Conservation (phyloP, 2,888 invertebrate species). For the Glyphotaelius pellucidus region DNA sequence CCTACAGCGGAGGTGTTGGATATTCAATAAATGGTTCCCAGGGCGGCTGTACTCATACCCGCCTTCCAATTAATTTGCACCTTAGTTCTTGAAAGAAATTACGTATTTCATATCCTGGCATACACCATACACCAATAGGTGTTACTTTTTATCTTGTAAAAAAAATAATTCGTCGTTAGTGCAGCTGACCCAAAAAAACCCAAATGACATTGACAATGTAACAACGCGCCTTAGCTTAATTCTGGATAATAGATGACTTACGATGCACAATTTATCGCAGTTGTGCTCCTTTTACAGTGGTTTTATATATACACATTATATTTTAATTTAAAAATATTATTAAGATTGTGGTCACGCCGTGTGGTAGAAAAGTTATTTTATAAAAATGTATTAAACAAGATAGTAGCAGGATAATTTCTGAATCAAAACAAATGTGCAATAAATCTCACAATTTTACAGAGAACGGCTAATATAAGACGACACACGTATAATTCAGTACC, state of each 20-base stretch:
- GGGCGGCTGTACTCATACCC: too few species aligned
- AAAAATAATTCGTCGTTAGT: not conserved
- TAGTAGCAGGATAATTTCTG: not conserved
- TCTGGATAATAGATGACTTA: too few species aligned
- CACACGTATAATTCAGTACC: not conserved
- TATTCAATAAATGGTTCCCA: too few species aligned
- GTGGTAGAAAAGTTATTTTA: not conserved
- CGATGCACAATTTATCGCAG: not conserved
- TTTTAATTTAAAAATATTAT: not conserved
- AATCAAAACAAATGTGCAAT: not conserved
- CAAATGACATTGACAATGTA: not conserved
- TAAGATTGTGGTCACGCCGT: not conserved
- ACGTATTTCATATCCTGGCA: too few species aligned
- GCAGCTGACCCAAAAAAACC: not conserved
- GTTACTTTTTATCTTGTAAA: not conserved
- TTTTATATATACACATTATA: not conserved
- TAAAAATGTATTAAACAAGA: not conserved
- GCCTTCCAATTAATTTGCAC: too few species aligned
- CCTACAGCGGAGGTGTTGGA: too few species aligned
- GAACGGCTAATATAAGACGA: not conserved
- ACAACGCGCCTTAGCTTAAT: not conserved
- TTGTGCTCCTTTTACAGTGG: not conserved
- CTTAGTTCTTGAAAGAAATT: too few species aligned
- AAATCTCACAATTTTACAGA: not conserved
- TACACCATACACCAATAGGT: too few species aligned